Percentiles rank a stretch among this genome's conserved stretches.
Conservation (phyloP, 2,888 invertebrate genomes). For the Nomada lathburiana region DNA sequence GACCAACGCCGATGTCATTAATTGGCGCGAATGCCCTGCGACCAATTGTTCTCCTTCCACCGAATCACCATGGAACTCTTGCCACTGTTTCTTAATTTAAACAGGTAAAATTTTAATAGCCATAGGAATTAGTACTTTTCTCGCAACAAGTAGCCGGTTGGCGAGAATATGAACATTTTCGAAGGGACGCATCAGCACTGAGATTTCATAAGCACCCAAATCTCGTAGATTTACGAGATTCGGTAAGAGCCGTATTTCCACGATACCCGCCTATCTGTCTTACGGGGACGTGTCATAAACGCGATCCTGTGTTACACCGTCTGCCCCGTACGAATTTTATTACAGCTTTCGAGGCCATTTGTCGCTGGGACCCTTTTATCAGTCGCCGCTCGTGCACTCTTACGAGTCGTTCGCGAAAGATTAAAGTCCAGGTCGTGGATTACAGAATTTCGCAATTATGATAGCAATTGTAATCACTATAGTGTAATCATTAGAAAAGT, state of each 20-base stretch:
- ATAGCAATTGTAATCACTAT: too few species aligned
- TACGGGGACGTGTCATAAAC: constrained; percentile 37
- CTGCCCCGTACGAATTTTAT: constrained; percentile 57
- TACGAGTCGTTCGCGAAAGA: constrained; percentile 38
- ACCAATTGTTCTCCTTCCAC: constrained; percentile 14
- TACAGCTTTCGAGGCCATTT: constrained; percentile 54
- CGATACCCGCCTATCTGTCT: constrained; percentile 44
- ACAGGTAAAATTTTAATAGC: not conserved
- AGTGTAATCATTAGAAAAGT: too few species aligned
- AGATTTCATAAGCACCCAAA: not conserved
- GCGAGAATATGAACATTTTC: not conserved
- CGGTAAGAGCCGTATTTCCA: constrained; percentile 21
- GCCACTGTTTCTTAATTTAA: not conserved
- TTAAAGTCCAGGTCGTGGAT: constrained; percentile 25
- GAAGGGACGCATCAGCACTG: not conserved
- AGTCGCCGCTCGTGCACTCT: constrained; percentile 30
- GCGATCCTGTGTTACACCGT: constrained; percentile 19
- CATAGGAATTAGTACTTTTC: too few species aligned
- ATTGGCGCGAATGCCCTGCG: constrained; percentile 20
- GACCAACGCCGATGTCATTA: constrained; percentile 17
- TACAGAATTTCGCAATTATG: not conserved
- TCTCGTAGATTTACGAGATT: constrained; percentile 22
- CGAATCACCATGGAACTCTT: too few species aligned
- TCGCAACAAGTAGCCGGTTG: too few species aligned
- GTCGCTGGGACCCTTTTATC: constrained; percentile 56